Evolutionary conservation across 1,140 invertebrate species (phyloP).

Genomic region (Procambarus clarkii): DNA sequence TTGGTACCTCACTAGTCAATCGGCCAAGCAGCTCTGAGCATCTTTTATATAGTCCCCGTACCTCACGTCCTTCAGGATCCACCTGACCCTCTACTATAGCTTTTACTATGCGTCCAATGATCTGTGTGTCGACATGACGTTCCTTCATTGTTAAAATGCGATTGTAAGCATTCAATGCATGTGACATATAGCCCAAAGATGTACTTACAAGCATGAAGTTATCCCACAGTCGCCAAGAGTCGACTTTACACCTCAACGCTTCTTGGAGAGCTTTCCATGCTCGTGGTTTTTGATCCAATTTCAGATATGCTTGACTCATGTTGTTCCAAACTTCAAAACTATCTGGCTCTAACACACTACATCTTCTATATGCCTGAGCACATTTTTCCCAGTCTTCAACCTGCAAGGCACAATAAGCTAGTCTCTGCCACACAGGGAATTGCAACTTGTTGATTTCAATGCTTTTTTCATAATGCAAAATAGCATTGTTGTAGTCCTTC

Average conservation of each 20-base stretch:
- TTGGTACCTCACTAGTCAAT: slow-evolving; percentile 82
- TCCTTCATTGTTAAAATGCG: slow-evolving; percentile 88
- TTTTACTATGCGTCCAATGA: slow-evolving; percentile 85
- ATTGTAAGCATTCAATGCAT: slow-evolving; percentile 89
- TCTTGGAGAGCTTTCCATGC: slow-evolving; percentile 91
- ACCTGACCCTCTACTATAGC: slow-evolving; percentile 82
- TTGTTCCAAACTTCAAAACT: slow-evolving; percentile 99
- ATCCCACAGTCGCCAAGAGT: slow-evolving; percentile 98
- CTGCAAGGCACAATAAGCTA: slow-evolving; percentile 90
- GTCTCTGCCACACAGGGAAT: slow-evolving; percentile 87
- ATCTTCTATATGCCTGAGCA: slow-evolving; percentile 89
- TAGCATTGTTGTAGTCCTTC: slow-evolving; percentile 85
- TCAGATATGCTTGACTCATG: slow-evolving; percentile 93
- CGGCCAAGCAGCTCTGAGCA: slow-evolving; percentile 87
- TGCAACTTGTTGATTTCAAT: slow-evolving; percentile 90
- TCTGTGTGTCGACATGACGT: slow-evolving; percentile 84
- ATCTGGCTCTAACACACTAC: slow-evolving; percentile 89
- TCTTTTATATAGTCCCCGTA: slow-evolving; percentile 79
- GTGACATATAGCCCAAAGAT: slow-evolving; percentile 80
- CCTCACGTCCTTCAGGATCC: slow-evolving; percentile 79
- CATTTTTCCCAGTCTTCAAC: slow-evolving; percentile 89
- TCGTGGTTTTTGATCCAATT: slow-evolving; percentile 88
- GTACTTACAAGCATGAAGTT: slow-evolving; percentile 91
- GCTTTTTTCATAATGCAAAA: slow-evolving; percentile 87
- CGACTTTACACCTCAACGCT: slow-evolving; percentile 93